These are phyloP conservation scores for Coilia nasus DNA, from an alignment of 2,797 vertebrate species.

Conservation along the genomic window DNA sequence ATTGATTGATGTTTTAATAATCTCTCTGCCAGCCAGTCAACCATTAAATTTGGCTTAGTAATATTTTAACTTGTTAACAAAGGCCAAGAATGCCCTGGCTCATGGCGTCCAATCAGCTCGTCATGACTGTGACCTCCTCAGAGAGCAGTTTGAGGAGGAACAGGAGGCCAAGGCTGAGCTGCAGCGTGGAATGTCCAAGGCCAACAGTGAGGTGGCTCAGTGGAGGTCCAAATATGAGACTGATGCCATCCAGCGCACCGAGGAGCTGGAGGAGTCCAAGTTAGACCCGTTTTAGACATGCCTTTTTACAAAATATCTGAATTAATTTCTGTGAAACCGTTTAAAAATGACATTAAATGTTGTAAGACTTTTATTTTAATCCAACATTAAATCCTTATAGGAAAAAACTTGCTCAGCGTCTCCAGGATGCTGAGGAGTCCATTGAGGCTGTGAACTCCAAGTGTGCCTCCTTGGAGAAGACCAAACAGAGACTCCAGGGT, in stretches of 20 bases:
- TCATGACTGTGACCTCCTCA: constrained; percentile 84
- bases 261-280: constrained; percentile 86
- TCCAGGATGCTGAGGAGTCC: constrained; percentile 86
- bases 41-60: too few species aligned
- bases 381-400: constrained; percentile 55
- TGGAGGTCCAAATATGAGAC: constrained; percentile 88
- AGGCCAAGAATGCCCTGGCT: constrained; percentile 86
- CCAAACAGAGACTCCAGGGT: constrained; percentile 84
- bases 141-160: constrained; percentile 86
- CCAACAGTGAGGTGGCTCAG: constrained; percentile 86
- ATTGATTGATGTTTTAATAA: too few species aligned
- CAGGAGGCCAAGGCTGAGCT: constrained; percentile 85
- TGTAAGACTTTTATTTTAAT: too few species aligned
- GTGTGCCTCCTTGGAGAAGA: constrained; percentile 86
- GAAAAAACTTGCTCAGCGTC: constrained; percentile 85
- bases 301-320: background rate
- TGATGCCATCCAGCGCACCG: constrained; percentile 84
- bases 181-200: constrained; percentile 83
- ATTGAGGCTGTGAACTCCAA: constrained; percentile 86
- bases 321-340: too few species aligned
- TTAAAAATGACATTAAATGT: too few species aligned
- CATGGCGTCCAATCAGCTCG: constrained; percentile 80
- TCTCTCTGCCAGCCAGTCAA: too few species aligned
- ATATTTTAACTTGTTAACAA: too few species aligned
- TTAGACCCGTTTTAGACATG: background rate